These are phyloP conservation scores for Upupa epops DNA, from an alignment of 2,113 vertebrate species.

Conservation along the genomic window DNA sequence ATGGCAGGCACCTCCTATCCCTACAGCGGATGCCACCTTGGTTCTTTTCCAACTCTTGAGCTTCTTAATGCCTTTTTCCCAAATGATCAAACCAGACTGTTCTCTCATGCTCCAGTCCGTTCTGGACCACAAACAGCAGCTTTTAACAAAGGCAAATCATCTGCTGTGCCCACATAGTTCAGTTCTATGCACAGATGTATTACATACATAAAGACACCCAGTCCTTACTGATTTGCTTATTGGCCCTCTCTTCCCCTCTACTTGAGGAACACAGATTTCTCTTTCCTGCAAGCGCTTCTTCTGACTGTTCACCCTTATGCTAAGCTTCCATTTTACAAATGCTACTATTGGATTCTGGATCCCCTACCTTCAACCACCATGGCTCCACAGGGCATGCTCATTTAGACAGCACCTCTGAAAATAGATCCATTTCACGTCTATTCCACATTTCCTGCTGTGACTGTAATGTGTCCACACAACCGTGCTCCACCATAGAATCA, in stretches of 20 bases:
- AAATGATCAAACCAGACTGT: background rate
- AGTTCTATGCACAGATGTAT: background rate
- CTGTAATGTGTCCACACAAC: background rate
- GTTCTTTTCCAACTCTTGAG: background rate
- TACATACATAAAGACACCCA: background rate
- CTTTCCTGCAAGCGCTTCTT: background rate
- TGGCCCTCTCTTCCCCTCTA: background rate
- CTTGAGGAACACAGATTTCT: background rate
- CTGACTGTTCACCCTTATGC: background rate
- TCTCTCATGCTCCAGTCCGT: background rate
- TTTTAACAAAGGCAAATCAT: background rate
- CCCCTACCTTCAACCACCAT: background rate
- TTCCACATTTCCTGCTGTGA: background rate
- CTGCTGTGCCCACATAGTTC: background rate
- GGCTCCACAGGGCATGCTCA: background rate
- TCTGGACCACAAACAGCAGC: background rate
- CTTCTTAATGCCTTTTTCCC: background rate
- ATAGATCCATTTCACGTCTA: background rate
- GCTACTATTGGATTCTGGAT: background rate
- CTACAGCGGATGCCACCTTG: background rate
- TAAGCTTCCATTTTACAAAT: background rate
- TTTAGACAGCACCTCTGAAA: background rate
- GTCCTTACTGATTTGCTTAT: background rate
- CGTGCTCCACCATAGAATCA: no score
- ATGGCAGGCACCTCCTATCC: fast-evolving